Conservation (phyloP, 2,797 vertebrate genomes). For the Craterocephalus amniculus region DNA sequence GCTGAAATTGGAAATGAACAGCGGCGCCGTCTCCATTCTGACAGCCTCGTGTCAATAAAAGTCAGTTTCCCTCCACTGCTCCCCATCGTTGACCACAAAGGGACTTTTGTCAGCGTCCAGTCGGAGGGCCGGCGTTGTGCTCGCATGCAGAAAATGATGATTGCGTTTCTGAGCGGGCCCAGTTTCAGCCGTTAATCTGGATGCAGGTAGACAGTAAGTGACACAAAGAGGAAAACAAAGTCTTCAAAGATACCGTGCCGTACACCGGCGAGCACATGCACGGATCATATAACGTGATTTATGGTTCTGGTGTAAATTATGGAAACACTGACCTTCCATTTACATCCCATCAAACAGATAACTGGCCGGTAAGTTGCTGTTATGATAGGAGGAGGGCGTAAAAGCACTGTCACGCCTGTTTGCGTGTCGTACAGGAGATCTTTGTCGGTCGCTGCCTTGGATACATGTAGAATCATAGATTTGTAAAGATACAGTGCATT, state of each 20-base stretch:
- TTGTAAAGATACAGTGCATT: too few species aligned
- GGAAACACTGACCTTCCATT: slow-evolving; percentile 82
- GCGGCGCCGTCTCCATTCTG: slow-evolving; percentile 75
- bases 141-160: slow-evolving; percentile 53
- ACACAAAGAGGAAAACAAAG: slow-evolving; percentile 29
- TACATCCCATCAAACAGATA: slow-evolving; percentile 81
- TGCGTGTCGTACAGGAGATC: slow-evolving; percentile 68
- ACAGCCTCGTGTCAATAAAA: slow-evolving; percentile 81
- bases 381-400: slow-evolving; percentile 61
- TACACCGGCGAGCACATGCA: slow-evolving; percentile 30
- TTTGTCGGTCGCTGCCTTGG: too few species aligned
- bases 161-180: background rate
- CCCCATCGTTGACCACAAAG: slow-evolving; percentile 70
- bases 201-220: background rate
- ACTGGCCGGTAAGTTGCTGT: slow-evolving; percentile 77
- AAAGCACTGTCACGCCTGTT: slow-evolving; percentile 56
- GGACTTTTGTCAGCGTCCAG: slow-evolving; percentile 63
- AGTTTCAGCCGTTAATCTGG: slow-evolving; percentile 42
- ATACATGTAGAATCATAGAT: too few species aligned
- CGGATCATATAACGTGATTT: slow-evolving; percentile 78
- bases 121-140: slow-evolving; percentile 22
- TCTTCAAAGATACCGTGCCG: slow-evolving; percentile 60
- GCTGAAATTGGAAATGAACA: slow-evolving; percentile 83
- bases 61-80: slow-evolving; percentile 77
- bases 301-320: slow-evolving; percentile 78